Evolutionary conservation across 2,888 invertebrate genomes (phyloP).

Genomic region (Dorcus hopei): DNA sequence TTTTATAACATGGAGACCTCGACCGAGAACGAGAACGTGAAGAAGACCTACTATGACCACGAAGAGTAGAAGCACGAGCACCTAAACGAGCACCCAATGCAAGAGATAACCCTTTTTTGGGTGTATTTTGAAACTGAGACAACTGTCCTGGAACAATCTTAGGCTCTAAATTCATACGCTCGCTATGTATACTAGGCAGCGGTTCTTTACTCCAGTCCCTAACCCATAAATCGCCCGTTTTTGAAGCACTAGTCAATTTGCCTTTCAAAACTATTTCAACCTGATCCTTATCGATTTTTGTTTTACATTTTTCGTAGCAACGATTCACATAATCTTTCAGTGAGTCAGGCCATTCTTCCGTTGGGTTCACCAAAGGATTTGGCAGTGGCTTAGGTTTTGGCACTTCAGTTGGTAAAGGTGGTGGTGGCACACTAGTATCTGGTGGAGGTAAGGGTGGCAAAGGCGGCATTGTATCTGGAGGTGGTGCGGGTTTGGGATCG

Average conservation of each 20-base stretch:
- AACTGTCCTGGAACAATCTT: conserved; percentile 60
- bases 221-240: conserved; percentile 80
- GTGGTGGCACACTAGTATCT: conserved; percentile 49
- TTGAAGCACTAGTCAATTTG: conserved; percentile 87
- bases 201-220: conserved; percentile 96
- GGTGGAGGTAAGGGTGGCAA: conserved; percentile 54
- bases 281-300: conserved; percentile 86
- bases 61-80: conserved; percentile 49
- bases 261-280: conserved; percentile 93
- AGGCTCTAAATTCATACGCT: conserved; percentile 65
- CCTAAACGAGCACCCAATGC: conserved; percentile 60
- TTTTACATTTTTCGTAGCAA: conserved; percentile 88
- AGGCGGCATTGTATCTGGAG: conserved; percentile 55
- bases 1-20: conserved; percentile 34
- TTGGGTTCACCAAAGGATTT: conserved; percentile 54
- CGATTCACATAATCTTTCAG: conserved; percentile 85
- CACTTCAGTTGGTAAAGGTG: conserved; percentile 39
- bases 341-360: conserved; percentile 75
- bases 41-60: conserved; percentile 43
- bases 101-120: conserved; percentile 53
- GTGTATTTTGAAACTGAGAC: conserved; percentile 57
- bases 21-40: conserved; percentile 43
- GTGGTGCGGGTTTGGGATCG: conserved; percentile 53
- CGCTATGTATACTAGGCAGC: conserved; percentile 82
- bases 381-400: conserved; percentile 33